These are phyloP conservation scores for Gulo gulo DNA, from an alignment of 2,113 vertebrate species.

Conservation along the genomic window DNA sequence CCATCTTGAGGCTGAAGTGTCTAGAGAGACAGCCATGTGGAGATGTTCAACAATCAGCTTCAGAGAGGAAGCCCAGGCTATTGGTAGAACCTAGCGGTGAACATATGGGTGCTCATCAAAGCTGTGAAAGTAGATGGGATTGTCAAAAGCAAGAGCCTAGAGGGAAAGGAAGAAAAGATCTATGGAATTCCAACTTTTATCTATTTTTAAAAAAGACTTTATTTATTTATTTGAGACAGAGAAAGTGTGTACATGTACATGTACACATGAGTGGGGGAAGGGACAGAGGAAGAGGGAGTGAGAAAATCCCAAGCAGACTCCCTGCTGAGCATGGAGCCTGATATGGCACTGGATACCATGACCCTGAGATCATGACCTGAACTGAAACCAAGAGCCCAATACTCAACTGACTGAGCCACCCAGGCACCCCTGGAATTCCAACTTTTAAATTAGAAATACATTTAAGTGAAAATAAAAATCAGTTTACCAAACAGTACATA, in stretches of 20 bases:
- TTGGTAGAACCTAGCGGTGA: not conserved
- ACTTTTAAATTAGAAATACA: not conserved
- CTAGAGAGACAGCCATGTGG: not conserved
- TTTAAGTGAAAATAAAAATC: not conserved
- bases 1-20: not conserved
- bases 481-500: not conserved
- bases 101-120: not conserved
- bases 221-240: not conserved
- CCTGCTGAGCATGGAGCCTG: not conserved
- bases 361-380: not conserved
- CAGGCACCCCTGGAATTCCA: not conserved
- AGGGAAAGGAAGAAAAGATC: not conserved
- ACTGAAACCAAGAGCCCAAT: not conserved
- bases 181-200: not conserved
- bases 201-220: not conserved
- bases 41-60: not conserved
- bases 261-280: not conserved
- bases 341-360: not conserved
- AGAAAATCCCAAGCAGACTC: not conserved
- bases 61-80: too few relatives aligned
- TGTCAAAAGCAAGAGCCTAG: not conserved
- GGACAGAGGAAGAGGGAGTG: not conserved
- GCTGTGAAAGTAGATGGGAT: not conserved
- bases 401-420: not conserved
- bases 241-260: not conserved